Conservation (phyloP, 2,888 invertebrate genomes). For the Andricus curvator region DNA sequence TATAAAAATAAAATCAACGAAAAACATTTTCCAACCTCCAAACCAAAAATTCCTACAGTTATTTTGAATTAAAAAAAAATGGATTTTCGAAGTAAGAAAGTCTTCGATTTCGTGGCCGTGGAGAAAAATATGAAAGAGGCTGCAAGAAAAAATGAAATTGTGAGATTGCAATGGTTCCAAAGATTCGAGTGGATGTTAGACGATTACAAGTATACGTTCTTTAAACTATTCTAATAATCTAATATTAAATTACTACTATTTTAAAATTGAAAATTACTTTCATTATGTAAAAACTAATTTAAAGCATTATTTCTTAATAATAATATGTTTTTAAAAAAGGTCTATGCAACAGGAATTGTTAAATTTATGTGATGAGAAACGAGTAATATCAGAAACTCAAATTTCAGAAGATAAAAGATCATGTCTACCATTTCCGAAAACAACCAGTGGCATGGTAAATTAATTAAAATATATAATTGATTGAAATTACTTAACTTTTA, state of each 20-base stretch:
- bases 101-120: conserved; percentile 62
- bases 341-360: conserved; percentile 57
- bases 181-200: conserved; percentile 67
- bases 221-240: no score
- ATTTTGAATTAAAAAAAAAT: conserved; percentile 47
- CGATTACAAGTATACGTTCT: conserved; percentile 62
- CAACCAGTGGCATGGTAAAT: background rate
- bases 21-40: background rate
- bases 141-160: conserved; percentile 55
- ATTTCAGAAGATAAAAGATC: conserved; percentile 56
- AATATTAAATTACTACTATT: no score
- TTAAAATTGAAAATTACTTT: no score
- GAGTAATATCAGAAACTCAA: background rate
- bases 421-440: conserved; percentile 56
- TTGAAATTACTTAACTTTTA: background rate
- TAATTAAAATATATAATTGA: background rate
- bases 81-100: conserved; percentile 59
- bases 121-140: conserved; percentile 59
- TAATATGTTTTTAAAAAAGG: conserved; percentile 46
- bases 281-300: no score
- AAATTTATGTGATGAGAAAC: conserved; percentile 57
- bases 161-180: conserved; percentile 62
- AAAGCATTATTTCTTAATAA: no score
- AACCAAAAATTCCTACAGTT: background rate
- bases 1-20: background rate